A percentile compares a stretch with the other conserved stretches of the same genome.
Evolutionary conservation across 1,140 invertebrate species (phyloP).

Genomic region (Cydia amplana): DNA sequence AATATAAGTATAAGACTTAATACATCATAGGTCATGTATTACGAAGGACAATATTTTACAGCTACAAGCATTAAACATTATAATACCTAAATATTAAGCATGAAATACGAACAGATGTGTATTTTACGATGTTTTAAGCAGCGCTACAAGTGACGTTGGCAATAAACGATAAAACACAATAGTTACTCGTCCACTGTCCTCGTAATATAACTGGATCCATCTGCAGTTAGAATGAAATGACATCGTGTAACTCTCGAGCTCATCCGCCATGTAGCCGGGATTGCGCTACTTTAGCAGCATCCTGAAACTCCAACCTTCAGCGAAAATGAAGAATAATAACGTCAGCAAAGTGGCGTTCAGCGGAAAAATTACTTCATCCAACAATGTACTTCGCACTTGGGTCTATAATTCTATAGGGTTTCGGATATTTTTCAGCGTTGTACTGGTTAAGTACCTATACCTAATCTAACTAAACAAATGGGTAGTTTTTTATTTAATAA

Average conservation of each 20-base stretch:
- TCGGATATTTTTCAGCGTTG: background rate
- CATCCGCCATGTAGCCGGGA: constrained; percentile 9
- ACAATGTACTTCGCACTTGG: background rate
- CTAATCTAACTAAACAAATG: too few species aligned
- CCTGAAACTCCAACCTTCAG: background rate
- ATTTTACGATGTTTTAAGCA: background rate
- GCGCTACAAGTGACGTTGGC: background rate
- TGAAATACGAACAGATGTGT: background rate
- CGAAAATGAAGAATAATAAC: constrained; percentile 12
- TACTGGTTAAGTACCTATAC: too few species aligned
- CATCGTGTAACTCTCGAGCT: background rate
- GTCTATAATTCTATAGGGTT: background rate
- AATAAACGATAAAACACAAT: background rate
- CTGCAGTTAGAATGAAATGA: constrained; percentile 18
- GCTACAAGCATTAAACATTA: too few species aligned
- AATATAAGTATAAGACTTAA: too few species aligned
- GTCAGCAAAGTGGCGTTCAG: constrained; percentile 12
- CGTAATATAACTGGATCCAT: constrained; percentile 6
- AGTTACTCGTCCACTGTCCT: background rate
- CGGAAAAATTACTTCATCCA: background rate
- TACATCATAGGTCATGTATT: too few species aligned
- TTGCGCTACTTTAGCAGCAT: constrained; percentile 16
- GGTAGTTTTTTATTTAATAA: too few species aligned
- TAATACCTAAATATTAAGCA: too few species aligned
- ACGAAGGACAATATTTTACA: too few species aligned